Percentiles rank a stretch among this genome's conserved stretches.
Evolutionary conservation across 2,113 vertebrate species (phyloP).

Genomic region (Prinia subflava): DNA sequence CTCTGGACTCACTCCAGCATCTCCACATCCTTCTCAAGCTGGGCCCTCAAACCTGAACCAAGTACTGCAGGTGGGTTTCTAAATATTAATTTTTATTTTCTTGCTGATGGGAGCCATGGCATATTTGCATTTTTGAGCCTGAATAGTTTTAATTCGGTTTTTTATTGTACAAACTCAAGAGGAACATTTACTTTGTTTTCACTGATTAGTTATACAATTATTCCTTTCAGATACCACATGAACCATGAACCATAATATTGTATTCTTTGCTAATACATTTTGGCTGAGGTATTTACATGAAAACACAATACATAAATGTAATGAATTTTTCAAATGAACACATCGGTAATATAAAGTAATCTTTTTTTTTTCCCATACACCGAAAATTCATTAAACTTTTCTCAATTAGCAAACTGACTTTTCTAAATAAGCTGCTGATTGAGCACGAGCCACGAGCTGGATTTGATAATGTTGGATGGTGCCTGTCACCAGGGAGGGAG

Average conservation of each 20-base stretch:
- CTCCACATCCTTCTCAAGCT: neutral
- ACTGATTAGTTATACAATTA: constrained; percentile 82
- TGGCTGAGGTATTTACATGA: constrained; percentile 78
- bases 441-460: constrained; percentile 31
- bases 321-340: constrained; percentile 76
- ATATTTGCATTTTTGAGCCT: constrained; percentile 83
- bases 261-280: constrained; percentile 78
- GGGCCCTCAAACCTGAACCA: neutral
- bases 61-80: neutral
- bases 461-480: constrained; percentile 33
- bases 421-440: constrained; percentile 71
- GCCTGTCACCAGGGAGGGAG: constrained; percentile 5
- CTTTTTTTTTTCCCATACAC: neutral
- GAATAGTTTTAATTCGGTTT: constrained; percentile 78
- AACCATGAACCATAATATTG: constrained; percentile 82
- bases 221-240: constrained; percentile 78
- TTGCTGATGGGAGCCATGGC: constrained; percentile 60
- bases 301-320: constrained; percentile 78
- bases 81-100: constrained; percentile 68
- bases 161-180: constrained; percentile 77
- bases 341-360: constrained; percentile 69
- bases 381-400: constrained; percentile 78
- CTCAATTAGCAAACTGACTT: constrained; percentile 74
- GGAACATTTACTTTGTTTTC: constrained; percentile 83
- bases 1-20: neutral